These are phyloP conservation scores for Chaunax sp. DNA, from an alignment of 2,797 vertebrate species.

Conservation along the genomic window DNA sequence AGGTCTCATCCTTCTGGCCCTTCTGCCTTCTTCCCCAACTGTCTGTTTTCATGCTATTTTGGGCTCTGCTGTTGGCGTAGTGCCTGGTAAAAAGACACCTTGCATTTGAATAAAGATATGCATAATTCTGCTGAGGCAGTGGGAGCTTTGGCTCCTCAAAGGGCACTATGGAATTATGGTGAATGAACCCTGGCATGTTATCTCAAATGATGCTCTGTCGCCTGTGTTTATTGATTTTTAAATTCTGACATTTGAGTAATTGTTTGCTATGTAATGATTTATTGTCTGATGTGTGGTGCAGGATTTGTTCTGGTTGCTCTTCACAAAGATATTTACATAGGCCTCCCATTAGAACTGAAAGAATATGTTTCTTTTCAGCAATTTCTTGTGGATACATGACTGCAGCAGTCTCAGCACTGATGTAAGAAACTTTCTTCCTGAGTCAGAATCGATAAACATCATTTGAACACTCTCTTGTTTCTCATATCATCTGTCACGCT, in stretches of 20 bases:
- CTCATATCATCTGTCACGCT: constrained; percentile 46
- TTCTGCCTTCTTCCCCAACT: constrained; percentile 89
- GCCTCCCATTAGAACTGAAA: neutral
- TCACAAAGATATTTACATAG: constrained; percentile 83
- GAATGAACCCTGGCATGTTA: constrained; percentile 31
- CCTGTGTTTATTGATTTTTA: neutral
- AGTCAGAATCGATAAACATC: constrained; percentile 14
- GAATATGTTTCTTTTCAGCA: constrained; percentile 55
- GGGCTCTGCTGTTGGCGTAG: constrained; percentile 87
- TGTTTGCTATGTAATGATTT: constrained; percentile 12
- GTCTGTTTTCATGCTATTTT: constrained; percentile 87
- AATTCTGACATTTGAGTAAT: constrained; percentile 1
- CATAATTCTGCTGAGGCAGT: constrained; percentile 27
- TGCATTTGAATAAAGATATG: constrained; percentile 48
- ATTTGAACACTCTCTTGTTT: constrained; percentile 21
- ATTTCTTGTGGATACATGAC: constrained; percentile 87
- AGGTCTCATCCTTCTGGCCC: constrained; percentile 86
- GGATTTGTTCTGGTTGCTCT: constrained; percentile 87
- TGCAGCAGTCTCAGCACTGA: constrained; percentile 78
- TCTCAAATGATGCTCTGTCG: constrained; percentile 8
- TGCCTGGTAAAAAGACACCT: constrained; percentile 84
- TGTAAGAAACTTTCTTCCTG: constrained; percentile 56
- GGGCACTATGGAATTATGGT: constrained; percentile 14
- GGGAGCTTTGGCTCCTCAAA: constrained; percentile 14
- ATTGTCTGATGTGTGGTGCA: constrained; percentile 34